Evolutionary conservation across 2,888 invertebrate species (phyloP), one percentile per base, ranked within the genome.

Genomic region (Cryptocephalus primarius): DNA sequence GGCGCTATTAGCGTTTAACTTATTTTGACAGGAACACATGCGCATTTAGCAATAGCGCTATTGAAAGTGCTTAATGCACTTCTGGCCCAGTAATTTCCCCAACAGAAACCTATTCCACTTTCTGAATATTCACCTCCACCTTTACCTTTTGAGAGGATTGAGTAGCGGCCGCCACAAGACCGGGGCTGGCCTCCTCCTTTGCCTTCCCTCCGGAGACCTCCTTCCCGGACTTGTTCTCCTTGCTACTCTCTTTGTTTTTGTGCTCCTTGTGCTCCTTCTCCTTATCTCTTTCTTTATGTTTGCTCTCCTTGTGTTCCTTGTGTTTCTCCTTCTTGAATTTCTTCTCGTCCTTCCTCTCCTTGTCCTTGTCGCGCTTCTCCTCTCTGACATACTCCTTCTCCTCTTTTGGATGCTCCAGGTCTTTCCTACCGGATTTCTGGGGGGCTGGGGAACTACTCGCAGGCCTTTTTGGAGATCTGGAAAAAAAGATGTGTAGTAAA

Each of bases 281-380:
- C 48, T 55, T 55, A 12, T 56, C 55, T 31, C 48, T 50, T 10
- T 66, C 66, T 48, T 63, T 62, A 48, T 43, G 33, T 32, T 44
- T 49, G 13, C 44, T 49, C 10, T 54, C 53, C 41, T 54, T 78
- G 42, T 71, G 72, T 43, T 80, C 79, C 54, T 67, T 69, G 44
- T 79, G 79, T 59, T 78, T 80, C 52, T 71, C 75, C 52, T 76
- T 75, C 50, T 60, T 72, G 73, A 64, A 72, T 66, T 76, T 61
- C 53, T 65, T 54, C 14, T 58, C 59, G 46, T 54, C 54, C n/a
- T 56, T 53, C 14, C 48, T 49, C 8, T 66, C 66, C 46, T 63
- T 62, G 40, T 65, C 63, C 43, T 61, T 62, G 48, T 82, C 83
- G 61, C 80, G 79, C 58, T 79, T 79, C 51, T 78, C 82, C 44